Evolutionary conservation across 1,140 invertebrate genomes (phyloP).

Genomic region (Trachymyrmex septentrionalis): DNA sequence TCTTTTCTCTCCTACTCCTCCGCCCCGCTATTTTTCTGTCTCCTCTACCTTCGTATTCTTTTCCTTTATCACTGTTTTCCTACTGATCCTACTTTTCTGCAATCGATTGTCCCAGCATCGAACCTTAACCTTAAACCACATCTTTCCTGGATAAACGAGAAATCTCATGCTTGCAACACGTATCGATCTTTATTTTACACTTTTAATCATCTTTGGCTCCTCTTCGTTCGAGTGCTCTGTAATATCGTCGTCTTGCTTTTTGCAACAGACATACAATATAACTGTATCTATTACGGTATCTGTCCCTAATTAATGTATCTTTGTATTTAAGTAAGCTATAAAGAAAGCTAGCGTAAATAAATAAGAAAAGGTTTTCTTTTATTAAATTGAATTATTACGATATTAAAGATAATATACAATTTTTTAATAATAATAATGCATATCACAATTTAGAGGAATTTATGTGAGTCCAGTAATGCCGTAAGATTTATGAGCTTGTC

Average conservation of each 20-base stretch:
- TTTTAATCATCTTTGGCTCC: not conserved
- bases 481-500: too few species aligned
- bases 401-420: too few species aligned
- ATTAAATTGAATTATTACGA: too few species aligned
- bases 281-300: too few species aligned
- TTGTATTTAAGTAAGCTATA: too few species aligned
- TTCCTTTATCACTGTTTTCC: constrained; percentile 47
- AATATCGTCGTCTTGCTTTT: constrained; percentile 12
- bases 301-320: too few species aligned
- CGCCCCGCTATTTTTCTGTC: constrained; percentile 52
- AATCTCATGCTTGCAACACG: constrained; percentile 20
- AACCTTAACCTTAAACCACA: not conserved
- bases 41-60: constrained; percentile 35
- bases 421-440: too few species aligned
- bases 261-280: not conserved
- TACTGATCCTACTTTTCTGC: constrained; percentile 53
- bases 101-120: constrained; percentile 8
- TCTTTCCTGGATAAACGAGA: constrained; percentile 23
- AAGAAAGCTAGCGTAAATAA: too few species aligned
- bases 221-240: not conserved
- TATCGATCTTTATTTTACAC: constrained; percentile 45
- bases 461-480: too few species aligned
- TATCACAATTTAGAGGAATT: too few species aligned
- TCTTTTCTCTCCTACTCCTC: constrained; percentile 73
- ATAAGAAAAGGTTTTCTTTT: too few species aligned